Conservation (phyloP, 1,140 invertebrate species). For the Musca domestica region DNA sequence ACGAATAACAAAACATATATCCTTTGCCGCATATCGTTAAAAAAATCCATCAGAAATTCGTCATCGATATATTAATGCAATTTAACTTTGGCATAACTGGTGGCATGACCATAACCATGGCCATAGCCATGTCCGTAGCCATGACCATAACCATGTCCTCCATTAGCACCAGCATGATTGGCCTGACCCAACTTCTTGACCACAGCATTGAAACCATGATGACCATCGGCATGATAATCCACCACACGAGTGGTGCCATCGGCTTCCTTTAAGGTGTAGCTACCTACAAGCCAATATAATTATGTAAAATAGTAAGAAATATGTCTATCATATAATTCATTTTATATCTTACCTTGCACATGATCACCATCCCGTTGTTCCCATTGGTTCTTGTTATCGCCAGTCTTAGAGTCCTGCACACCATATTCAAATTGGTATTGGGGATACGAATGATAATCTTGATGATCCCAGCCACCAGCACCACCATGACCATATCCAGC, state of each 20-base stretch:
- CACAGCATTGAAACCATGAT: conserved; percentile 58
- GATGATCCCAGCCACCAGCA: conserved; percentile 31
- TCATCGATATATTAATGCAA: conserved; percentile 28
- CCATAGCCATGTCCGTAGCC: not conserved
- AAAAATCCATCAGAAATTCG: conserved; percentile 22
- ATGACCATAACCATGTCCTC: conserved; percentile 33
- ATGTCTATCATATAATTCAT: not conserved
- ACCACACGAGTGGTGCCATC: conserved; percentile 60
- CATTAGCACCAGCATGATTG: conserved; percentile 46
- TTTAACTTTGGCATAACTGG: conserved; percentile 46
- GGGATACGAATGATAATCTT: conserved; percentile 56
- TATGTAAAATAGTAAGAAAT: not conserved
- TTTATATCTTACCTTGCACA: conserved; percentile 56
- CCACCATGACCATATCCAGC: not conserved
- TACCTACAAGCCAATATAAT: conserved; percentile 47
- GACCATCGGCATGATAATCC: conserved; percentile 57
- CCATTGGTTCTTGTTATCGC: conserved; percentile 67
- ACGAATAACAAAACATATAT: no score
- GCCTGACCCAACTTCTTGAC: conserved; percentile 58
- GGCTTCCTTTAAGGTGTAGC: conserved; percentile 60
- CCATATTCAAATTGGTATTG: conserved; percentile 73
- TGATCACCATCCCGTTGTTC: conserved; percentile 63
- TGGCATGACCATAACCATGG: conserved; percentile 25
- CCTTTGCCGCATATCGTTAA: no score
- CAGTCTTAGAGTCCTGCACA: conserved; percentile 69